Evolutionary conservation across 2,888 invertebrate genomes (phyloP), one percentile per base, ranked within the genome.

Genomic region (Petrolisthes manimaculis): DNA sequence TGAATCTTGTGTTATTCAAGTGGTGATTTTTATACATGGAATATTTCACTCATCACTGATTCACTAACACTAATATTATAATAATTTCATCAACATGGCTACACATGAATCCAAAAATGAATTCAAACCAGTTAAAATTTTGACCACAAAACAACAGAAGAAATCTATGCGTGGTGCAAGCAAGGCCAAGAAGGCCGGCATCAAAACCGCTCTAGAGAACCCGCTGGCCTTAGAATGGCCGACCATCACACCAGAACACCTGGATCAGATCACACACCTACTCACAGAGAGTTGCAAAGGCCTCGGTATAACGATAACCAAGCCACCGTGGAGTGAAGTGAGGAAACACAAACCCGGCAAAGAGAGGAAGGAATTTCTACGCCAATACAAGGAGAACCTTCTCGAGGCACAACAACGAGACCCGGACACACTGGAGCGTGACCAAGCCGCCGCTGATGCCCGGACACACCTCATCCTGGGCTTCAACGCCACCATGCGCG

Each of bases 401-500:
- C 2, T 2, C 37, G 37, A 37, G 37, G 9, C 12, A 4, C 21
- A 71, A 12, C 37, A 90, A 5, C 86, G 71, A 9, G 74, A 84
- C 69, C 77, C 74, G 8, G 84, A 81, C 12, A 21, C 18, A 37
- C 51, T 74, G 3, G 53, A 75, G 12, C 21, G 51, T 71, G 75
- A 53, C 8, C 24, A 86, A 56, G 67, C 80, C 6, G 61, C 51
- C 6, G 56, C 74, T 18, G 80, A 89, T 61, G 82, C 55, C 3
- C 54, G 81, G 69, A 71, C 86, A n/a, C 81, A 89, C 55, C 18
- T 90, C 12, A 71, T 89, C 18, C 74, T 90, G 67, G 91, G 90
- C n/a, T 91, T 86, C 82, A 91, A 91, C 87, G 82, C 88, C 53
- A 88, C 89, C 37, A 88, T 89, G 88, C 82, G 90, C 12, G 89